Conservation (phyloP, 2,797 vertebrate genomes). For the Micrastur ruficollis region DNA sequence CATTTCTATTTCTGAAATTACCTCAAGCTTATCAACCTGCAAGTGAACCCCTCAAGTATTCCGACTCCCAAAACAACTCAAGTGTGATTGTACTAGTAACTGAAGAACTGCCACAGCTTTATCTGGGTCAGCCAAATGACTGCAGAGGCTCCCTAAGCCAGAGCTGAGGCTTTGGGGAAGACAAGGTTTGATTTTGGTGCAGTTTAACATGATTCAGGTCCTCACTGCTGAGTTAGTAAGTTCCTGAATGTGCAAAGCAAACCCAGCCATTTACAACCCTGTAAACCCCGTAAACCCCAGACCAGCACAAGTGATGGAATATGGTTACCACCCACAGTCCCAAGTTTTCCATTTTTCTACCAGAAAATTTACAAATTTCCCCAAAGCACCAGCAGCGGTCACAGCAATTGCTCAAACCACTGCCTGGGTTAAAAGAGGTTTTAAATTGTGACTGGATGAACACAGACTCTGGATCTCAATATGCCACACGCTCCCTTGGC, state of each 20-base stretch:
- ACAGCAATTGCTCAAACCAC: background rate
- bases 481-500: background rate
- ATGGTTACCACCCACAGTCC: background rate
- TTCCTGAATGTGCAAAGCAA: background rate
- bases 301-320: background rate
- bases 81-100: background rate
- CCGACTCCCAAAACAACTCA: background rate
- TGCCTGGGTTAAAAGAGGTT: background rate
- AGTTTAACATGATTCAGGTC: background rate
- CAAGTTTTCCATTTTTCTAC: background rate
- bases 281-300: background rate
- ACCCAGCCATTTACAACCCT: background rate
- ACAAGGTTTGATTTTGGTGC: background rate
- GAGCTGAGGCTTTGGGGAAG: background rate
- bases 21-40: background rate
- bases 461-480: background rate
- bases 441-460: background rate
- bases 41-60: background rate
- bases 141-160: background rate
- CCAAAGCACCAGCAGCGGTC: background rate
- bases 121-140: background rate
- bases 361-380: background rate
- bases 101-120: background rate
- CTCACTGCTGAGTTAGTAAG: slow-evolving; percentile 15
- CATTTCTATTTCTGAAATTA: background rate